Evolutionary conservation across 1,140 invertebrate genomes (phyloP), one percentile per base, ranked within the genome.

Genomic region (Ooceraea biroi): DNA sequence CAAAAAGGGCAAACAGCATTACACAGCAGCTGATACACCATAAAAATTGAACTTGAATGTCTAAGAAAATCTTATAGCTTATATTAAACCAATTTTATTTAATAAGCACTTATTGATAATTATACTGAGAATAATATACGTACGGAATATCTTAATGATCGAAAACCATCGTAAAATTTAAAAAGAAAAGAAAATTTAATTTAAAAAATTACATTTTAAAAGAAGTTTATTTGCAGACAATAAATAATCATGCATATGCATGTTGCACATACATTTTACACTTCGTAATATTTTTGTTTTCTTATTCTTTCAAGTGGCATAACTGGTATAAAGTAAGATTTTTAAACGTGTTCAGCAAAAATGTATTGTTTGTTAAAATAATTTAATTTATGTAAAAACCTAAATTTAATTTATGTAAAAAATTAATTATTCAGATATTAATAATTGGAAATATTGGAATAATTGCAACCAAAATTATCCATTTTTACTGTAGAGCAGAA

Each of bases 381-480:
- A 36, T 36, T n/a, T 36, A 7, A 36, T 36, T 36, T 36, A 36
- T 36, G 36, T 36, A 36, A 36, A 36, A 36, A 36, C n/a, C n/a
- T n/a, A n/a, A n/a, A n/a, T n/a, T n/a, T 36, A 7, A 36, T 36
- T 36, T 36, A 36, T 36, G 36, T 36, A 36, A 36, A 36, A 36
- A 36, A 2, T 36, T 65, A 48, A 63, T 17, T 63, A 65, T 76
- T 76, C 1, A 48, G 4, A 63, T 19, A 72, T 36, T 11, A 27
- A n/a, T 63, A 63, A 71, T 41, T 72, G 36, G 1, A 72, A 36
- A 36, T 7, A 36, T 36, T 7, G 4, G 30, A 41, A 36, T 17
- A 12, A 76, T 14, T 65, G n/a, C 44, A 76, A 76, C 58, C 48
- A 63, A 76, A 25, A 76, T 76, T 61, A 76, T 19, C 48, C 48